Evolutionary conservation across 2,888 invertebrate genomes (phyloP).

Genomic region (Cataglyphis albicans): DNA sequence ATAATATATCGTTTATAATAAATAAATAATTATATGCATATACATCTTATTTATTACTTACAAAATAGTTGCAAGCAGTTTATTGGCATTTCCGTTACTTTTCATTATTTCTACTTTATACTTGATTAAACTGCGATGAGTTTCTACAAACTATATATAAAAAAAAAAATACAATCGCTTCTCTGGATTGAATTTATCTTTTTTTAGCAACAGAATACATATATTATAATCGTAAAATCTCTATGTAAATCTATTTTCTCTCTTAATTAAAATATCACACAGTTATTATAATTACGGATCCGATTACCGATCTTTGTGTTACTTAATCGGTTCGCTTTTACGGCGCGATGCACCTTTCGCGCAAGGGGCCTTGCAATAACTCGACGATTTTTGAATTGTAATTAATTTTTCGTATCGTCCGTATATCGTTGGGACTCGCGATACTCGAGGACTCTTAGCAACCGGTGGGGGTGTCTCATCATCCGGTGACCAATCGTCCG

Average conservation of each 20-base stretch:
- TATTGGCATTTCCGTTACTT: background rate
- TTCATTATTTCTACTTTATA: background rate
- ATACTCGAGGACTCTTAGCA: background rate
- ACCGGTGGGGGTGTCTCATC: background rate
- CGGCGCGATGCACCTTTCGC: background rate
- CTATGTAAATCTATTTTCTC: background rate
- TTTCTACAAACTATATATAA: background rate
- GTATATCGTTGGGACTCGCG: constrained; percentile 14
- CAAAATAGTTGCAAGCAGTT: background rate
- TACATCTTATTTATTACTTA: background rate
- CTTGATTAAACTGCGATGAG: background rate
- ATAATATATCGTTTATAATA: background rate
- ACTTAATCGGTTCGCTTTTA: background rate
- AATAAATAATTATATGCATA: background rate
- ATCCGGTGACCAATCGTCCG: background rate
- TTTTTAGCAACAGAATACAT: background rate
- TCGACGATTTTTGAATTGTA: background rate
- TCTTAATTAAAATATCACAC: background rate
- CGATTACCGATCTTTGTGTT: background rate
- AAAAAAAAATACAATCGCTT: background rate
- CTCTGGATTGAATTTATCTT: background rate
- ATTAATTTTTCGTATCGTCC: constrained; percentile 14
- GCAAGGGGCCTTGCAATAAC: background rate
- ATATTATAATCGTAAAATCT: background rate
- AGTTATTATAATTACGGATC: background rate